Percentiles rank a stretch among this genome's conserved stretches.
These are phyloP conservation scores for Urocolius indicus DNA, from an alignment of 2,113 vertebrate species.

Conservation along the genomic window DNA sequence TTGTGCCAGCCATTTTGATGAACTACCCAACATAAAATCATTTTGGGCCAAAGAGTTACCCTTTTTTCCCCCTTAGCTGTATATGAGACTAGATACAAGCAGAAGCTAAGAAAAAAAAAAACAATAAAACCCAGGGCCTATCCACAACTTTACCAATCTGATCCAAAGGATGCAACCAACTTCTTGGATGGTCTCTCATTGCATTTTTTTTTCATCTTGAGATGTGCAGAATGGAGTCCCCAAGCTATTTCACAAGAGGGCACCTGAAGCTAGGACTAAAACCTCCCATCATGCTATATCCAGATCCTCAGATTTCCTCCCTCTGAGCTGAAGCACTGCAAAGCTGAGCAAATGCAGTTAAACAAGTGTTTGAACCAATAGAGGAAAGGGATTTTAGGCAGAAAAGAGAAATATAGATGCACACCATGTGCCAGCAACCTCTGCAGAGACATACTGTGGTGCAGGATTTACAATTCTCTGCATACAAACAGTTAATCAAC, in stretches of 20 bases:
- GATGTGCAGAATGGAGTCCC: neutral
- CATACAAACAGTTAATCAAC: slow-evolving; percentile 77
- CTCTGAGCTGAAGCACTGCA: neutral
- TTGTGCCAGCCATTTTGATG: neutral
- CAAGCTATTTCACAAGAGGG: neutral
- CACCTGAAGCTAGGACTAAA: neutral
- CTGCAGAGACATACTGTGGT: slow-evolving; percentile 17
- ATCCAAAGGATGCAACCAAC: neutral
- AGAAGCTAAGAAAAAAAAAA: neutral
- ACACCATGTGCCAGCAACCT: slow-evolving; percentile 41
- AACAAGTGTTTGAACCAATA: neutral
- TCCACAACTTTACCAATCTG: neutral
- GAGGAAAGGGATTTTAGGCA: neutral
- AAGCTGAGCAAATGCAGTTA: neutral
- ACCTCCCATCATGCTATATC: accelerated
- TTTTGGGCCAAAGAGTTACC: neutral
- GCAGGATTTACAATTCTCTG: slow-evolving; percentile 74
- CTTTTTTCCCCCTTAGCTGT: neutral
- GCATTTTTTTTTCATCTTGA: neutral
- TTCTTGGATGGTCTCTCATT: neutral
- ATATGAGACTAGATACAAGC: neutral
- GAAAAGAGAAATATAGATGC: slow-evolving; percentile 42
- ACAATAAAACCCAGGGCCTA: too few species aligned
- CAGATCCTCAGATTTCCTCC: neutral
- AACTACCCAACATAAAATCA: neutral